Conservation (phyloP, 2,888 invertebrate species). For the Drosophila pseudotakahashii region DNA sequence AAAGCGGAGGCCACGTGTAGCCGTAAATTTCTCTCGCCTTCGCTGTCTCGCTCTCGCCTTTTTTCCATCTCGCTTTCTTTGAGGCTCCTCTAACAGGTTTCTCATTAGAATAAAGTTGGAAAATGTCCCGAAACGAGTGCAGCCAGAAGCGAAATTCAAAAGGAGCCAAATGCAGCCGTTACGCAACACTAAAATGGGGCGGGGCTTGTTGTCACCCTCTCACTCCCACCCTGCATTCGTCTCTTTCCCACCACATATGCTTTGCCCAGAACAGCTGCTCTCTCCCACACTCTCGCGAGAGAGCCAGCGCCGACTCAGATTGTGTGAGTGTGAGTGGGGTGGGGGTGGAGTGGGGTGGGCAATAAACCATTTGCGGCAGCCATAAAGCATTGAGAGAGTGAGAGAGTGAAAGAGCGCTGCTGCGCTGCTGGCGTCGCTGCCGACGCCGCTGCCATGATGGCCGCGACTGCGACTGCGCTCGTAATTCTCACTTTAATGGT, state of each 20-base stretch:
- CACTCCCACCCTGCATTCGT: constrained; percentile 48
- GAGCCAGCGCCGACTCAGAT: constrained; percentile 45
- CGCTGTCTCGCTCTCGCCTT: constrained; percentile 56
- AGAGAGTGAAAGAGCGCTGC: constrained; percentile 51
- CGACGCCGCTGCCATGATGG: constrained; percentile 68
- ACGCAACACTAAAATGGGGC: constrained; percentile 77
- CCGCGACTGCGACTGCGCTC: constrained; percentile 74
- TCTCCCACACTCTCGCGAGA: constrained; percentile 58
- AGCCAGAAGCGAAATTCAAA: constrained; percentile 31
- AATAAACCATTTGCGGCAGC: constrained; percentile 84
- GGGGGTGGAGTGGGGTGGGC: constrained; percentile 57
- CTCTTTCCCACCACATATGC: constrained; percentile 72
- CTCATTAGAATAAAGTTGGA: constrained; percentile 73
- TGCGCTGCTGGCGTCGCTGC: constrained; percentile 38
- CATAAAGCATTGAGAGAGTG: constrained; percentile 83
- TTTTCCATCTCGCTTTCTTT: constrained; percentile 12
- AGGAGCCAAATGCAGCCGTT: constrained; percentile 28
- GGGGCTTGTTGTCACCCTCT: constrained; percentile 68
- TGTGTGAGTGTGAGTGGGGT: constrained; percentile 35
- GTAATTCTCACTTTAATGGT: constrained; percentile 82
- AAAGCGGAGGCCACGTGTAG: constrained; percentile 72
- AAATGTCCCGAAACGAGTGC: constrained; percentile 18
- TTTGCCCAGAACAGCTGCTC: constrained; percentile 75
- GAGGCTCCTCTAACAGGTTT: constrained; percentile 76
- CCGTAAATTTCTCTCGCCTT: constrained; percentile 63